Evolutionary conservation across 2,888 invertebrate genomes (phyloP).

Genomic region (Cryptocheilus praepositus): DNA sequence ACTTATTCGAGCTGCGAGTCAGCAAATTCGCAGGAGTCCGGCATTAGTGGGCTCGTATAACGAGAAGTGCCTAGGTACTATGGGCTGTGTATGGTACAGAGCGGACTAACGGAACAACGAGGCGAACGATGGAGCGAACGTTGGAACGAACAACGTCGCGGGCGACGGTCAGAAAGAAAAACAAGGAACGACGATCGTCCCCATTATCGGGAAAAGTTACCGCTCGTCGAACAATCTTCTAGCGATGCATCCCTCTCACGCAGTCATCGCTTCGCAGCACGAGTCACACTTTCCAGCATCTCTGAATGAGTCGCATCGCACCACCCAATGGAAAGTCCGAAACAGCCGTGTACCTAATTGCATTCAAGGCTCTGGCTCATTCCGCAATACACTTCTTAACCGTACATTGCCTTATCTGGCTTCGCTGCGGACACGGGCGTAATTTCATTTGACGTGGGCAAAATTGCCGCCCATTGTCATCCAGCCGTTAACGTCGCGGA

Average conservation of each 20-base stretch:
- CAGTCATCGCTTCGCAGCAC: conserved; percentile 7
- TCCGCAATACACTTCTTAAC: too few relatives aligned
- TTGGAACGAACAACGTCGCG: conserved; percentile 6
- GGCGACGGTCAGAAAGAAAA: conserved; percentile 14
- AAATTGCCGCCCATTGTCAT: too few relatives aligned
- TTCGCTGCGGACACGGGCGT: too few relatives aligned
- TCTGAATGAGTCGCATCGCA: too few relatives aligned
- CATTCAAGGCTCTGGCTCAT: too few relatives aligned
- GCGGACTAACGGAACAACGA: background rate
- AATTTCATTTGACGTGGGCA: too few relatives aligned
- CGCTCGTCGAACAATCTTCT: conserved; percentile 38
- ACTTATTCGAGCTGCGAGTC: conserved; percentile 36
- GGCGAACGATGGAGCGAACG: conserved; percentile 13
- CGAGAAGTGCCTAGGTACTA: conserved; percentile 23
- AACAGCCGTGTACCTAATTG: too few relatives aligned
- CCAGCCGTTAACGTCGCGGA: too few relatives aligned
- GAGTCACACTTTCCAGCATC: too few relatives aligned
- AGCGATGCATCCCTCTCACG: conserved; percentile 26
- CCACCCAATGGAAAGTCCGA: too few relatives aligned
- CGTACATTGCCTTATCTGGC: too few relatives aligned
- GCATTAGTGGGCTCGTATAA: conserved; percentile 32
- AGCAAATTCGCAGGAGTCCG: conserved; percentile 30
- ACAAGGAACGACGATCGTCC: conserved; percentile 30
- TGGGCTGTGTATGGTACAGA: conserved; percentile 3
- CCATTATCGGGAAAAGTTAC: conserved; percentile 49